phyloP scores from a whole-genome alignment of 2,113 vertebrate species.

The Dromaius novaehollandiae region DNA sequence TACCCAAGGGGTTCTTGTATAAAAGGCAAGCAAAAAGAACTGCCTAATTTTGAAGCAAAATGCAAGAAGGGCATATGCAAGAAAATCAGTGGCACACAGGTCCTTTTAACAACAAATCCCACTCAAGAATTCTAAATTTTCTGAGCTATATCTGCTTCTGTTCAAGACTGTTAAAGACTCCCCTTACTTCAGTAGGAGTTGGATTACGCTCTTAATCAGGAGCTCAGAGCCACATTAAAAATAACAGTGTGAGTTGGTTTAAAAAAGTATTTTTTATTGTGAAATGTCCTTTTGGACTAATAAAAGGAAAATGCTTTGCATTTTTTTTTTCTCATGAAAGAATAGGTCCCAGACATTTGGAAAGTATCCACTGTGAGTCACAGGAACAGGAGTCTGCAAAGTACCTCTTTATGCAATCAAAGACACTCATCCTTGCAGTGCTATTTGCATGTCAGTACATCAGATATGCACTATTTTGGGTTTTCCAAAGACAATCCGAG shows the following conservation, averaged over 20 bases:
- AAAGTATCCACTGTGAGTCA: constrained; percentile 64
- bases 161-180: neutral
- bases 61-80: neutral
- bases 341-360: constrained; percentile 64
- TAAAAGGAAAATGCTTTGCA: constrained; percentile 43
- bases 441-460: neutral
- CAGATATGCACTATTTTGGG: constrained; percentile 40
- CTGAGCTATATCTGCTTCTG: neutral
- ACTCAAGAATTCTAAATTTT: neutral
- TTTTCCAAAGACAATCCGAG: constrained; percentile 58
- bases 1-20: neutral
- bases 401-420: constrained; percentile 46
- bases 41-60: neutral
- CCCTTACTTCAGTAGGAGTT: neutral
- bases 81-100: neutral
- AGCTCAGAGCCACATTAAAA: constrained; percentile 23
- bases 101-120: neutral
- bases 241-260: constrained; percentile 1
- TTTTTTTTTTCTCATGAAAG: neutral
- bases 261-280: constrained; percentile 41
- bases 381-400: constrained; percentile 24
- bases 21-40: neutral
- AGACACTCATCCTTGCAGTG: constrained; percentile 13
- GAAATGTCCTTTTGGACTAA: constrained; percentile 64
- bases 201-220: constrained; percentile 1